phyloP scores from a whole-genome alignment of 2,113 vertebrate genomes.

The Toxotes chatareus region DNA sequence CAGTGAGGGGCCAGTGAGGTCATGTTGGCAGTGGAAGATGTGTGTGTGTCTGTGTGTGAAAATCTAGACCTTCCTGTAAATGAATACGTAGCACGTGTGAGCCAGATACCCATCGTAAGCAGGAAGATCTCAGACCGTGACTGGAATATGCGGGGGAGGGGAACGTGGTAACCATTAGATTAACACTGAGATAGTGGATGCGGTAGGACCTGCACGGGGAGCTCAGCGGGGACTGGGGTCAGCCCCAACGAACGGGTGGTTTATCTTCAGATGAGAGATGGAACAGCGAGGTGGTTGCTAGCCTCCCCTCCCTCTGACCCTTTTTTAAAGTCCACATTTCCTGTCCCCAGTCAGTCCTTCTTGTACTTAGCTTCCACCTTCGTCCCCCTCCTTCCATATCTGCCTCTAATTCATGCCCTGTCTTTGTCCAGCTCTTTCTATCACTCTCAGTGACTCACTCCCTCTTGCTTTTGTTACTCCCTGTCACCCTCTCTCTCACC shows the following conservation, averaged over 20 bases:
- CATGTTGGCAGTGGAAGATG: conserved; percentile 28
- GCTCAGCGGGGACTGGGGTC: conserved; percentile 60
- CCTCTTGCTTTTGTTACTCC: conserved; percentile 76
- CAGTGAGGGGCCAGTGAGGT: conserved; percentile 46
- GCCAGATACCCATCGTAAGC: conserved; percentile 61
- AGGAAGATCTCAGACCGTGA: conserved; percentile 65
- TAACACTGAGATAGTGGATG: conserved; percentile 45
- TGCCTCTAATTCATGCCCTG: conserved; percentile 72
- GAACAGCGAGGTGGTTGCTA: conserved; percentile 42
- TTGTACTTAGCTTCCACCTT: conserved; percentile 60
- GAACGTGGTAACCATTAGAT: conserved; percentile 56
- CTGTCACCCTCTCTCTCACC: conserved; percentile 77
- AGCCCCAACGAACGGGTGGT: conserved; percentile 57
- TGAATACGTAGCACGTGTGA: conserved; percentile 53
- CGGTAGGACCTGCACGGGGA: conserved; percentile 18
- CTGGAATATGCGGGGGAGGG: conserved; percentile 41
- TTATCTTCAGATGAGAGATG: conserved; percentile 80
- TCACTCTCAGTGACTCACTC: conserved; percentile 65
- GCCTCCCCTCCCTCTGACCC: conserved; percentile 39
- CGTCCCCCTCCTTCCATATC: conserved; percentile 69
- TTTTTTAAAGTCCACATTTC: conserved; percentile 60
- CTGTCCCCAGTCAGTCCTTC: conserved; percentile 64
- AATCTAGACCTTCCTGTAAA: conserved; percentile 63
- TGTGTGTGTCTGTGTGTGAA: conserved; percentile 42
- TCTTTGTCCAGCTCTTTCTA: conserved; percentile 73